A percentile compares a stretch with the other conserved stretches of the same genome.
These are phyloP conservation scores for Diploptera punctata DNA, from an alignment of 2,888 invertebrate species.

Conservation along the genomic window DNA sequence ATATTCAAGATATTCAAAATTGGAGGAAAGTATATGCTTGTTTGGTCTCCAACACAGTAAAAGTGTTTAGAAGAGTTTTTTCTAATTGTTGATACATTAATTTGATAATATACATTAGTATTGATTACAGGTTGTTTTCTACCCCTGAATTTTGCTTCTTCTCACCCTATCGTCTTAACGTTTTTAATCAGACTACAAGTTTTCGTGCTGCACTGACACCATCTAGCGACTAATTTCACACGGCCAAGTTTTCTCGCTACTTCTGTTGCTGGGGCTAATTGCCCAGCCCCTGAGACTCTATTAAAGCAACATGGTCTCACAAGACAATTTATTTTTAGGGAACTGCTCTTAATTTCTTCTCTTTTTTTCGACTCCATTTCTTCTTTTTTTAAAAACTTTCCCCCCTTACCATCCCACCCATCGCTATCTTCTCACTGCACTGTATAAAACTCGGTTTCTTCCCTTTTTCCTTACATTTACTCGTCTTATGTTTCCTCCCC, in stretches of 20 bases:
- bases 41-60: no score
- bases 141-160: conserved; percentile 13
- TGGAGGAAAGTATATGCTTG: no score
- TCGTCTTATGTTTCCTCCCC: no score
- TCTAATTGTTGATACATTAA: no score
- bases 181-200: conserved; percentile 40
- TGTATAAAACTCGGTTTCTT: neutral
- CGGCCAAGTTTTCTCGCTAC: conserved; percentile 52
- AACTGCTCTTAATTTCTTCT: conserved; percentile 44
- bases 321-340: conserved; percentile 50
- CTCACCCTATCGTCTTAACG: conserved; percentile 35
- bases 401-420: no score
- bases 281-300: conserved; percentile 52
- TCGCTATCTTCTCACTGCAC: conserved; percentile 5
- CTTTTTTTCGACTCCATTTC: conserved; percentile 21
- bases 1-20: no score
- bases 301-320: conserved; percentile 44
- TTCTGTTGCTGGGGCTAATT: conserved; percentile 51
- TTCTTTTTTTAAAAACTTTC: neutral
- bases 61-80: no score
- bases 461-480: neutral
- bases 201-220: conserved; percentile 29
- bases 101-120: no score
- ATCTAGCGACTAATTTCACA: conserved; percentile 50
- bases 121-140: neutral